Conservation (phyloP, 2,797 vertebrate species). For the Acipenser transmontanus region DNA sequence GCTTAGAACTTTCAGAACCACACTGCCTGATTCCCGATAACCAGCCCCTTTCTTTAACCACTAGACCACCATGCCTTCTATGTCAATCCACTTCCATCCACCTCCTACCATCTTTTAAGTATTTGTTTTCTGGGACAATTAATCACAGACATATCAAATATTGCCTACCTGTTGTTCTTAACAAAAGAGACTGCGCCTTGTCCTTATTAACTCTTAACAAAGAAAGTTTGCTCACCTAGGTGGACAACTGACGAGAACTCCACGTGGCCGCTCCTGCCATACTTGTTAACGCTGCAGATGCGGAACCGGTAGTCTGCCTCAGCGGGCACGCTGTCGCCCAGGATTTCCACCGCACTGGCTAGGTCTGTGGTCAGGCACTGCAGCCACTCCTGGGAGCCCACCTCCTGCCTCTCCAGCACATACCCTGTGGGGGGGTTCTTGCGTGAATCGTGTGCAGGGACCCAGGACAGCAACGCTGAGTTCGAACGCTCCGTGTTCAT, state of each 20-base stretch:
- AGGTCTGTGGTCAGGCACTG: conserved; percentile 86
- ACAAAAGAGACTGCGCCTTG: too few relatives aligned
- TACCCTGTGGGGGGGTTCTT: conserved; percentile 74
- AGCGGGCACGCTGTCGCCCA: conserved; percentile 79
- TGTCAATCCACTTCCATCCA: too few relatives aligned
- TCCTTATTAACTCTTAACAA: too few relatives aligned
- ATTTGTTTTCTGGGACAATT: too few relatives aligned
- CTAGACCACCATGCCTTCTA: too few relatives aligned
- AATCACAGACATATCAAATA: too few relatives aligned
- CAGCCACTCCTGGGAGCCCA: conserved; percentile 75
- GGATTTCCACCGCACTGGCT: conserved; percentile 79
- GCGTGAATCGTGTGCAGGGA: conserved; percentile 68
- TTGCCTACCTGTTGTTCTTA: too few relatives aligned
- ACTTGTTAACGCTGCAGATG: conserved; percentile 79
- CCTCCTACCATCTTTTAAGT: too few relatives aligned
- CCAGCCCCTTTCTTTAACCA: too few relatives aligned
- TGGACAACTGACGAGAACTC: conserved; percentile 82
- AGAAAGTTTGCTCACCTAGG: conserved; percentile 63
- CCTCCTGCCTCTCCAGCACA: conserved; percentile 82
- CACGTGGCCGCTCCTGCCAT: conserved; percentile 81
- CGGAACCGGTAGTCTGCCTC: conserved; percentile 89
- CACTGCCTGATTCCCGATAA: too few relatives aligned
- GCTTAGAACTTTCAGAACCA: too few relatives aligned
- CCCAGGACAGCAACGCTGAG: conserved; percentile 81
- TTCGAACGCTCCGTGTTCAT: conserved; percentile 82